Conservation (phyloP, 1,140 invertebrate species). For the Zaprionus ghesquierei region DNA sequence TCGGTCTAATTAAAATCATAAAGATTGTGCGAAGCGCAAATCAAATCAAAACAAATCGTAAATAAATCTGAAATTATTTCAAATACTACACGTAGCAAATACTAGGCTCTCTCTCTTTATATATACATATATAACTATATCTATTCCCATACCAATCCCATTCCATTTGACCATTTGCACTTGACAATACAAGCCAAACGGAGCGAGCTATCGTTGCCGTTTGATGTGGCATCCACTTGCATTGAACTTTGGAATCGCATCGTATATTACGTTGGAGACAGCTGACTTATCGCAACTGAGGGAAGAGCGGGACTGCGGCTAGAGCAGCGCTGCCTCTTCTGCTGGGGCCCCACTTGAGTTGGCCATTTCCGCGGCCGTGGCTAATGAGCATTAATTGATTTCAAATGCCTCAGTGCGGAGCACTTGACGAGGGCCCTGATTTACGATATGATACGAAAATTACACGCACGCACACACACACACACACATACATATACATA, state of each 20-base stretch:
- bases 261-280: slow-evolving; percentile 62
- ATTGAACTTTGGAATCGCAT: slow-evolving; percentile 65
- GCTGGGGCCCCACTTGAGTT: slow-evolving; percentile 34
- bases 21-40: slow-evolving; percentile 49
- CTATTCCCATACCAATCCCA: slow-evolving; percentile 47
- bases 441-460: slow-evolving; percentile 29
- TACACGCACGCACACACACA: background rate
- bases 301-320: background rate
- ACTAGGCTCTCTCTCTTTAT: background rate
- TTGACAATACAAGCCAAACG: slow-evolving; percentile 20
- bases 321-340: slow-evolving; percentile 3
- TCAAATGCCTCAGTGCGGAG: slow-evolving; percentile 10
- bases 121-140: background rate
- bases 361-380: slow-evolving; percentile 13
- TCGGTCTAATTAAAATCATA: slow-evolving; percentile 47
- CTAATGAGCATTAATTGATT: slow-evolving; percentile 75
- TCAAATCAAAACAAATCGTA: slow-evolving; percentile 78
- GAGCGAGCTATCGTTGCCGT: slow-evolving; percentile 26
- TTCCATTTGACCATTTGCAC: slow-evolving; percentile 50
- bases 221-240: slow-evolving; percentile 41
- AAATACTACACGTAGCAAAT: background rate
- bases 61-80: slow-evolving; percentile 58
- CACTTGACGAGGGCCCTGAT: slow-evolving; percentile 18
- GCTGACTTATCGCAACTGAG: slow-evolving; percentile 51
- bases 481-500: background rate